These are phyloP conservation scores for Barnardius zonarius DNA, from an alignment of 2,113 vertebrate genomes.

Conservation along the genomic window DNA sequence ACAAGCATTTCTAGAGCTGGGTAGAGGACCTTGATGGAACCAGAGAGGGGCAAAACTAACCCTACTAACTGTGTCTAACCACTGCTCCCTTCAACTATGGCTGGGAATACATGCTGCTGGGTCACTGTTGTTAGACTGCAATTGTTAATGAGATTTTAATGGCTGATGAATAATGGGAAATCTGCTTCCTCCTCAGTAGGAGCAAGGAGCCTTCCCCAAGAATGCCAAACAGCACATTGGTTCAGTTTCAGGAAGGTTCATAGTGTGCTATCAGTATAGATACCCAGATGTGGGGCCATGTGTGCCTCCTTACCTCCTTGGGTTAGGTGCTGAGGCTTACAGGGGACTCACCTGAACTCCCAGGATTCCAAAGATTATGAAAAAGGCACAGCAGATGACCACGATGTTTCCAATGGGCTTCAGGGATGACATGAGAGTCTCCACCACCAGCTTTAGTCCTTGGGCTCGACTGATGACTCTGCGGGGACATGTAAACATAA, in stretches of 20 bases:
- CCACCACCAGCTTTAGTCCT: conserved; percentile 96
- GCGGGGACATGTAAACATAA: neutral
- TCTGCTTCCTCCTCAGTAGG: neutral
- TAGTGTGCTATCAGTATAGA: neutral
- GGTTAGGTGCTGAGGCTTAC: neutral
- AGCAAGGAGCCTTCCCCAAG: neutral
- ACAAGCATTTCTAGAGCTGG: neutral
- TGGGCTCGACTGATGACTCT: conserved; percentile 98
- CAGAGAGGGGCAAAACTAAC: neutral
- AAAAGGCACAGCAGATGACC: conserved; percentile 99
- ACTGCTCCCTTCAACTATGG: neutral
- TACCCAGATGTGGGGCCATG: neutral
- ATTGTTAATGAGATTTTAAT: neutral
- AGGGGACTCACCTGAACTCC: conserved; percentile 90
- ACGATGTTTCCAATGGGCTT: conserved; percentile 99
- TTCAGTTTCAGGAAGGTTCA: neutral
- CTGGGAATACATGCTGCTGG: neutral
- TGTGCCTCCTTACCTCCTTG: accelerated
- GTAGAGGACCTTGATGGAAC: neutral
- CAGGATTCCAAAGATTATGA: conserved; percentile 99
- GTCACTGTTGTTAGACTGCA: neutral
- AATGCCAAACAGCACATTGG: neutral
- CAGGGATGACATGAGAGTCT: conserved; percentile 97
- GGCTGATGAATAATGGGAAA: neutral
- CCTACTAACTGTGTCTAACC: neutral